Evolutionary conservation across 2,797 vertebrate genomes (phyloP), one percentile per base, ranked within the genome.

Genomic region (Hozukius guyotensis): DNA sequence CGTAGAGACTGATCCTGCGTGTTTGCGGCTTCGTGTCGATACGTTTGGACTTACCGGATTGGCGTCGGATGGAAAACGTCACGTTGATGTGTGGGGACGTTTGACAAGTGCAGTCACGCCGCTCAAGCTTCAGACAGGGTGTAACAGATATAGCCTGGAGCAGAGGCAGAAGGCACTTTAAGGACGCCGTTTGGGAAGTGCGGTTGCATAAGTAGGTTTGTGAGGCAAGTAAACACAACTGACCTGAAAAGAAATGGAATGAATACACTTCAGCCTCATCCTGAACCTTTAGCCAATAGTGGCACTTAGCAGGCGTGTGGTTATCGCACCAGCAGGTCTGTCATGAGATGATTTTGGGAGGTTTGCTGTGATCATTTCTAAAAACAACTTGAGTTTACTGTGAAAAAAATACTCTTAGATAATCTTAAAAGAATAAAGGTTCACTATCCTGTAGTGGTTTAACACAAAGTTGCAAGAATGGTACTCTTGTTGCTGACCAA

Each of bases 21-120:
- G 56, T 83, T 38, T 32, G 78, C 4, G 2, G 55, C 72, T 52
- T 75, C 27, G 3, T 55, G 86, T 87, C 75, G 11, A 84, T 89
- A 75, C 6, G 68, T 77, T 75, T 38, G 68, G 83, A 84, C 60
- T 32, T 11, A 7, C 14, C 71, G 70, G 89, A 85, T 74, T 59
- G 85, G 82, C 85, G 14, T 76, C 72, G 88, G 85, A 89, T 77
- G 79, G 72, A 72, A 82, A 65, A 2, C 72, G 87, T 89, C 83
- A 77, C 55, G 75, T 78, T 87, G 89, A 89, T 75, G 86, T 77
- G 89, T 73, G 77, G 70, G 65, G 75, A 74, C 83, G 85, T 92
- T 92, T 92, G 94, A 93, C 89, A 81, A 77, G 87, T 63, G 86
- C 83, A 75, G 86, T 89, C 88, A 91, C 18, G 84, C 88, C n/a